Conservation (phyloP, 2,113 vertebrate genomes). For the Eulacestoma nigropectus region DNA sequence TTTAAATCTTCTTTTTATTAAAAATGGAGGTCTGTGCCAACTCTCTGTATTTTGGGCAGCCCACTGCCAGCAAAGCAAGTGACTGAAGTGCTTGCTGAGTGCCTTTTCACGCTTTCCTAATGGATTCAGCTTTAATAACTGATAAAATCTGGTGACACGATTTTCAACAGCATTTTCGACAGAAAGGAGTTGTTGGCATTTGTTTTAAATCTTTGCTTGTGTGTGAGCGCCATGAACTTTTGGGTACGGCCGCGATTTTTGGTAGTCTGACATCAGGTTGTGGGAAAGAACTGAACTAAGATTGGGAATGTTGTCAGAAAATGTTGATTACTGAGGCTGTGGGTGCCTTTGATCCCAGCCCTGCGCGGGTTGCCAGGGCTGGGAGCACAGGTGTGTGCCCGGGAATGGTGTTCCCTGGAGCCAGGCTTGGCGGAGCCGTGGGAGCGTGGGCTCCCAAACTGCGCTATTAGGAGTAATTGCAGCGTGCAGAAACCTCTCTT, state of each 20-base stretch:
- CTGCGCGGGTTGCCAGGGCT: neutral
- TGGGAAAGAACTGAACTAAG: neutral
- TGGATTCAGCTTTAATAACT: neutral
- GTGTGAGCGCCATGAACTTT: neutral
- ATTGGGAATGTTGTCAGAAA: neutral
- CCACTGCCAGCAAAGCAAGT: neutral
- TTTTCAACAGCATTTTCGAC: neutral
- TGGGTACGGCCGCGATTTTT: neutral
- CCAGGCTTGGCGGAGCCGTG: neutral
- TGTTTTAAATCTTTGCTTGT: fast-evolving
- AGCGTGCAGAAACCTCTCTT: neutral
- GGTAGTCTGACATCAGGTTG: neutral
- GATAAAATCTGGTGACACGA: neutral
- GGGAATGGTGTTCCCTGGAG: conserved; percentile 46
- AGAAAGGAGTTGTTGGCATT: neutral
- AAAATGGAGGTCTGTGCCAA: neutral
- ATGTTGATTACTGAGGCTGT: neutral
- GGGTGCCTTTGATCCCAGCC: neutral
- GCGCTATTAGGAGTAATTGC: neutral
- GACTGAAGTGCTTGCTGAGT: neutral
- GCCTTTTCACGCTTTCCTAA: neutral
- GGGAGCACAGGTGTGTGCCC: neutral
- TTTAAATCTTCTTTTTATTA: neutral
- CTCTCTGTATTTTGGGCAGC: neutral
- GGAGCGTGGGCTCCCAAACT: neutral